Conservation (phyloP, 2,797 vertebrate species). For the Clarias pachynema region DNA sequence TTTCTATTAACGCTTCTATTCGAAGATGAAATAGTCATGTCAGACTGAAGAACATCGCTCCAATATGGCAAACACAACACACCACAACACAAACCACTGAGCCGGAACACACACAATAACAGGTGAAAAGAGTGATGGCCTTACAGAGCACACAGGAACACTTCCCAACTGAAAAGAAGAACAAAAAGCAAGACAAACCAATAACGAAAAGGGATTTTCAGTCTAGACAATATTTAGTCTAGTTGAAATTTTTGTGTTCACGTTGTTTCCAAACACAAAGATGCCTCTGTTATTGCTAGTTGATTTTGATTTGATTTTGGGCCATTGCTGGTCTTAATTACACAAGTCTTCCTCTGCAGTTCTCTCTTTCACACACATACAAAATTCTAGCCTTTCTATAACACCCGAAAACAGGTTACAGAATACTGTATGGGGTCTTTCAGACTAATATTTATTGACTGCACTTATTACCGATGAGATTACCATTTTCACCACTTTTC, state of each 20-base stretch:
- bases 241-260: constrained; percentile 3
- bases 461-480: not conserved
- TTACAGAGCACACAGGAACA: not conserved
- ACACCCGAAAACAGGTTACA: not conserved
- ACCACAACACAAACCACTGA: constrained; percentile 1
- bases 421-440: not conserved
- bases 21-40: constrained; percentile 35
- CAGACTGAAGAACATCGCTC: constrained; percentile 25
- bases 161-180: not conserved
- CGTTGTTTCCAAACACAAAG: constrained; percentile 29
- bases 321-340: constrained; percentile 5
- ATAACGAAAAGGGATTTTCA: not conserved
- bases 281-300: constrained; percentile 17
- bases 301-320: not conserved
- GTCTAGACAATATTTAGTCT: constrained; percentile 23
- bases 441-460: constrained; percentile 3
- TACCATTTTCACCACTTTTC: not conserved
- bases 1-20: constrained; percentile 61
- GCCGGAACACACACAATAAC: constrained; percentile 3
- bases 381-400: not conserved
- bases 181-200: not conserved
- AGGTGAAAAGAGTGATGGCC: constrained; percentile 7
- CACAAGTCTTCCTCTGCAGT: not conserved
- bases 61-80: constrained; percentile 24
- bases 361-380: not conserved